Evolutionary conservation across 2,113 vertebrate species (phyloP), one percentile per base, ranked within the genome.

Genomic region (Macrotis lagotis): DNA sequence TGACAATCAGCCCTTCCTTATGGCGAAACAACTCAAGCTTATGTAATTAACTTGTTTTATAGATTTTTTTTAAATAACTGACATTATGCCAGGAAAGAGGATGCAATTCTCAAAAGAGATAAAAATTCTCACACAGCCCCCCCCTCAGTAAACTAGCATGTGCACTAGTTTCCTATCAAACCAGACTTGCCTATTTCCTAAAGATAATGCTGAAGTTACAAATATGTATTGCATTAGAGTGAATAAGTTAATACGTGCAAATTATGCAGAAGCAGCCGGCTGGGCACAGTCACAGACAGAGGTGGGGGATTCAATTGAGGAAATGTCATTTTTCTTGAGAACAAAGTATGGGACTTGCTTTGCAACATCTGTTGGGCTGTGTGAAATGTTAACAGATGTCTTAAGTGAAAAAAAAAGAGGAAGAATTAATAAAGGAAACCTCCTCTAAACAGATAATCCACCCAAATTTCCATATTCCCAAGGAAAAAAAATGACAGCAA

Each of bases 1-100:
- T 99, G 99, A 99, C 99, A 99, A 98, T 98, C 98, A 98, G 98
- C 99, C 99, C 99, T 99, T 98, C 98, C 98, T 98, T 98, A 95
- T 95, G 95, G 94, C 51, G 94, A 98, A 98, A 98, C 89, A 98
- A 98, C 92, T 96, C 92, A 74, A 97, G 95, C 94, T 97, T 98
- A 97, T 97, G 96, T 96, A 98, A 97, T 92, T 97, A 90, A 97
- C 66, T 97, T 96, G 96, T 96, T 98, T 98, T 95, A 97, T 91
- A 98, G 92, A 94, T 91, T 96, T 97, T 96, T 90, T 90, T 90
- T 28, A 48, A 92, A 90, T 91, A 97, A 98, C 48, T 50, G 1
- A 90, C 44, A 53, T 26, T 95, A 48, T 31, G 93, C 92, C 28
- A 66, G 91, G 94, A 98, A 94, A 91, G 93, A 89, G 16, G 49